These are phyloP conservation scores for Arvicanthis niloticus DNA, from an alignment of 2,113 vertebrate species.

Conservation along the genomic window DNA sequence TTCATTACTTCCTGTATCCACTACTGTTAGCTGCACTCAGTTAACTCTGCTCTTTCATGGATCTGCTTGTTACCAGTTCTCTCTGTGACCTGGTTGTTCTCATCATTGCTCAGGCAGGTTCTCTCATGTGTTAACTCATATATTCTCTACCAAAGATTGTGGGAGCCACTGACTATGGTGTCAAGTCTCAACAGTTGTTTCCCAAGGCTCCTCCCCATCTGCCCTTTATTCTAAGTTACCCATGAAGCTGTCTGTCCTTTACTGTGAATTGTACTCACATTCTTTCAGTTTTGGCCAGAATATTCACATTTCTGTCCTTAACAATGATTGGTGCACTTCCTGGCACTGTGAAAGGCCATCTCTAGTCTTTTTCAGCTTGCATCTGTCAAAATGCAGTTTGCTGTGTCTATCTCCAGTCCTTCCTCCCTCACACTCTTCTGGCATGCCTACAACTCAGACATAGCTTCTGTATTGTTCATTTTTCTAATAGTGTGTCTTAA, in stretches of 20 bases:
- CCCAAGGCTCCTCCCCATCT: not conserved
- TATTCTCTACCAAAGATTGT: not conserved
- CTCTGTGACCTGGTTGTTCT: not conserved
- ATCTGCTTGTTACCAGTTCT: not conserved
- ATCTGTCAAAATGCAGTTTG: not conserved
- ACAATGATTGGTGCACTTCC: not conserved
- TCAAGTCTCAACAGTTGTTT: not conserved
- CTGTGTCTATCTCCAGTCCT: not conserved
- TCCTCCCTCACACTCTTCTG: not conserved
- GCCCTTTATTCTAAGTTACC: not conserved
- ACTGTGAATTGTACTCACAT: not conserved
- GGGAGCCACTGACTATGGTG: not conserved
- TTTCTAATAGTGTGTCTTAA: not conserved
- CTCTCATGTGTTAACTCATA: not conserved
- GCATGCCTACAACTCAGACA: not conserved
- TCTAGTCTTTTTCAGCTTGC: not conserved
- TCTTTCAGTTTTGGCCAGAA: not conserved
- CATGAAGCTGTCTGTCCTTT: not conserved
- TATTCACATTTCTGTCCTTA: not conserved
- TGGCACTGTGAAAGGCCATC: not conserved
- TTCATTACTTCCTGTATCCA: not conserved
- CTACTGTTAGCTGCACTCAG: fast-evolving
- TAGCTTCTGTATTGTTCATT: not conserved
- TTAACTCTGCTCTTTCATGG: not conserved
- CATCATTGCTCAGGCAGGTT: not conserved